Percentiles rank a stretch among this genome's conserved stretches.
Evolutionary conservation across 2,888 invertebrate genomes (phyloP).

Genomic region (Brachycybe producta): DNA sequence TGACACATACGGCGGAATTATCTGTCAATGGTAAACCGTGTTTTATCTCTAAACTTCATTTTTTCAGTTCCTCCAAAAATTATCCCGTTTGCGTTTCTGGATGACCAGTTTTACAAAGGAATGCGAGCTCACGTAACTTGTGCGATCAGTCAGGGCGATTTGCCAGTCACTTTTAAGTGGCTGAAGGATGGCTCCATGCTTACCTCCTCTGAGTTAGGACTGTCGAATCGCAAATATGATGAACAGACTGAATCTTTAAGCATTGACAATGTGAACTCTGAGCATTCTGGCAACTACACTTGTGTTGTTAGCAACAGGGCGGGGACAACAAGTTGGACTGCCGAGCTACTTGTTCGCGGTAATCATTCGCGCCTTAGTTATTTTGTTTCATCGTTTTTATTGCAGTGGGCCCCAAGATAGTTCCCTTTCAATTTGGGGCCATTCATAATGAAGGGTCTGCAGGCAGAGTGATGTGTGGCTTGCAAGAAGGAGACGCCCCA

Average conservation of each 20-base stretch:
- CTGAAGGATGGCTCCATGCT: constrained; percentile 30
- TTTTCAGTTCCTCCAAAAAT: constrained; percentile 17
- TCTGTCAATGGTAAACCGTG: constrained; percentile 14
- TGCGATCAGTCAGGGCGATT: constrained; percentile 26
- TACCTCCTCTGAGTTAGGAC: constrained; percentile 24
- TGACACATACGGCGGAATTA: constrained; percentile 11
- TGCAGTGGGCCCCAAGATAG: constrained; percentile 38
- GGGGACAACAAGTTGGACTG: constrained; percentile 8
- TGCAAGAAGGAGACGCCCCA: constrained; percentile 65
- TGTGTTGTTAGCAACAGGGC: constrained; percentile 22
- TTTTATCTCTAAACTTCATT: constrained; percentile 2
- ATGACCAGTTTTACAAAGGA: constrained; percentile 17
- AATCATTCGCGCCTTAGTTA: background rate
- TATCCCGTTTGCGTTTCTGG: constrained; percentile 16
- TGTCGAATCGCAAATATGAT: constrained; percentile 26
- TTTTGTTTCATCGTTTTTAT: background rate
- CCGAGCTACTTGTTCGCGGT: constrained; percentile 15
- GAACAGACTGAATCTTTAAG: constrained; percentile 29
- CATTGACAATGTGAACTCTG: constrained; percentile 30
- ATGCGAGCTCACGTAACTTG: constrained; percentile 17
- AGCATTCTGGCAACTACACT: constrained; percentile 33
- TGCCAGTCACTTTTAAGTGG: constrained; percentile 32
- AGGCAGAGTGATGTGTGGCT: constrained; percentile 65
- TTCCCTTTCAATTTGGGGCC: constrained; percentile 69
- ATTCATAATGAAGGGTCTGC: constrained; percentile 61